A percentile compares a stretch with the other conserved stretches of the same genome.
Evolutionary conservation across 2,797 vertebrate genomes (phyloP).

Genomic region (Pipistrellus pipistrellus): DNA sequence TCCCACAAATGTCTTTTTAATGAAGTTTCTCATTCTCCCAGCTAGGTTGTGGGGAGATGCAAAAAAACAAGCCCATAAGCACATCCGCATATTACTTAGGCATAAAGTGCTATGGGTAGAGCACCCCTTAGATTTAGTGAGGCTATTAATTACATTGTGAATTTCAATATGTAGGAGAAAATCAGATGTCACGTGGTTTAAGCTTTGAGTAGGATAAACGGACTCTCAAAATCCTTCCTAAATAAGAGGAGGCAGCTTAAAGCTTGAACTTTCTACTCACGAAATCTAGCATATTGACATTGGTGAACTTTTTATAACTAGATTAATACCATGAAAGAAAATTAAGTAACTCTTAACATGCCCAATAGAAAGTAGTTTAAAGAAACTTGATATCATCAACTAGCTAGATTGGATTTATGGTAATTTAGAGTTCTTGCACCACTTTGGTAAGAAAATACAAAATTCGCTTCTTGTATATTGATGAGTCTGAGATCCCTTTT

Average conservation of each 20-base stretch:
- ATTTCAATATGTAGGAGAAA: constrained; percentile 45
- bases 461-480: constrained; percentile 18
- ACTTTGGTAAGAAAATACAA: constrained; percentile 16
- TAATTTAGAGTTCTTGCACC: constrained; percentile 53
- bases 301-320: constrained; percentile 36
- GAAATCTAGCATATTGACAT: neutral
- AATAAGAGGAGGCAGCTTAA: neutral
- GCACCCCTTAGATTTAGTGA: neutral
- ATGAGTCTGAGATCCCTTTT: constrained; percentile 17
- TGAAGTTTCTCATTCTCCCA: constrained; percentile 68
- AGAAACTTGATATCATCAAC: constrained; percentile 48
- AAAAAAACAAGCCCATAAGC: constrained; percentile 59
- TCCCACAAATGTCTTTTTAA: constrained; percentile 78
- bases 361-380: constrained; percentile 52
- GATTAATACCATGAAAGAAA: constrained; percentile 61
- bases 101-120: neutral
- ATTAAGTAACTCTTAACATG: constrained; percentile 63
- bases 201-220: neutral
- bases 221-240: neutral
- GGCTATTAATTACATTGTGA: constrained; percentile 33
- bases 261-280: neutral
- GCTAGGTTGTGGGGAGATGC: constrained; percentile 44
- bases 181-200: neutral
- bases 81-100: neutral
- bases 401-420: constrained; percentile 68